phyloP scores from a whole-genome alignment of 1,140 invertebrate species.

The Pseudomyrmex sp. region DNA sequence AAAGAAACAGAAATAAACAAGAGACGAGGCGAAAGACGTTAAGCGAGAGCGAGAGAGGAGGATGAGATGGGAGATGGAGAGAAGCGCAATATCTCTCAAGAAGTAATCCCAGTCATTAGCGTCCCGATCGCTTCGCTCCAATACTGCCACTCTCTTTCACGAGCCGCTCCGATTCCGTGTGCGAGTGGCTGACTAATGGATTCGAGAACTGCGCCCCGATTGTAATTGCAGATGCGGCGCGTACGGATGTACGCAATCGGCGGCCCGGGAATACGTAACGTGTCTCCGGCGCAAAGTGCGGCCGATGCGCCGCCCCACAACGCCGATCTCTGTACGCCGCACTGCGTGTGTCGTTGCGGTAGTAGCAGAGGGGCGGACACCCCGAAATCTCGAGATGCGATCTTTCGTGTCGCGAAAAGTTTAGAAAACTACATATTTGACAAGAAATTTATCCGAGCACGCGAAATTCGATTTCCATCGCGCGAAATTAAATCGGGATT shows the following conservation, averaged over 20 bases:
- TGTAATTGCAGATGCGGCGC: slow-evolving; percentile 73
- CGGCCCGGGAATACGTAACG: slow-evolving; percentile 34
- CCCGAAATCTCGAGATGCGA: neutral
- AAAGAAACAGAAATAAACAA: slow-evolving; percentile 58
- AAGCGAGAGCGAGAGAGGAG: slow-evolving; percentile 52
- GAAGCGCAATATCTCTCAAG: slow-evolving; percentile 67
- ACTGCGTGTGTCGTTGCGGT: neutral
- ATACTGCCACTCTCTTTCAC: slow-evolving; percentile 56
- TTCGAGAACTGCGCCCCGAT: slow-evolving; percentile 64
- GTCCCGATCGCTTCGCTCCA: slow-evolving; percentile 67
- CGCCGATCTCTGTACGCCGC: slow-evolving; percentile 5
- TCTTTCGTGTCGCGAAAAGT: neutral
- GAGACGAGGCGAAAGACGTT: neutral
- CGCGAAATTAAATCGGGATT: neutral
- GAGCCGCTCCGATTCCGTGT: slow-evolving; percentile 59
- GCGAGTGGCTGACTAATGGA: slow-evolving; percentile 71
- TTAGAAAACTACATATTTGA: no score
- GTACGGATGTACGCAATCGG: slow-evolving; percentile 51
- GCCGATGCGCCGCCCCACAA: neutral
- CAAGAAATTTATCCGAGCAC: no score
- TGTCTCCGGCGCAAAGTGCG: neutral
- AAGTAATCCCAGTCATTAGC: slow-evolving; percentile 72
- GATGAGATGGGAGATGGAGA: slow-evolving; percentile 24
- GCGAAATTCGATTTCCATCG: neutral
- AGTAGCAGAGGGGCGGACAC: neutral